Base-by-base conservation (phyloP, 2,888 invertebrate genomes). In the Tetragonula carbonaria region DNA sequence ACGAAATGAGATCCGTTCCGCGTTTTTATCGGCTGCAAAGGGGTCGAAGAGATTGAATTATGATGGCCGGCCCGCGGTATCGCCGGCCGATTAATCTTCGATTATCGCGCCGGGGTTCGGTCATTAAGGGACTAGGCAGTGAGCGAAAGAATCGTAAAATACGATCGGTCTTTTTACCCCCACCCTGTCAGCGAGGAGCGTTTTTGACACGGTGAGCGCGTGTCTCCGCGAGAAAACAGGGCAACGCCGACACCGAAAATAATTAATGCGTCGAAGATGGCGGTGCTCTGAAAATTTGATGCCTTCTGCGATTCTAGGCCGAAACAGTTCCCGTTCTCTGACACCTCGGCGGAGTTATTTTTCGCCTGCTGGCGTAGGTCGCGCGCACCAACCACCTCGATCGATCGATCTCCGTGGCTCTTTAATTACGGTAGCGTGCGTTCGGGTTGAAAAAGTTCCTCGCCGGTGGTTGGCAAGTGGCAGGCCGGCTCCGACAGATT, bases 71-170 rank as follows among this genome's bases (percentile, higher is more conserved):
- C 8, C 45, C n/a, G 67, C 62, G 66, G 62, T 80, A 83, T 80
- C 80, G 68, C 28, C 50, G 74, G 72, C 78, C 88, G 86, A 89
- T 88, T 87, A 87, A 89, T 89, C 87, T 89, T 86, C 86, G 86
- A 88, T 87, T 89, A 86, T 80, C 88, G 80, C 74, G 74, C 16
- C 71, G 83, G 74, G 75, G 80, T 83, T 80, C 71, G 85, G 84
- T 82, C 88, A 85, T 88, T 89, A 88, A 81, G 82, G 80, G 79
- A 76, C 79, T 73, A 57, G 53, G 14, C 74, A 62, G 81, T 71
- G 45, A 45, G 68, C 66, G 73, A 59, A 80, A 76, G 82, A 83
- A 86, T 84, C 74, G 81, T 85, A 78, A 86, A 85, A 83, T 78
- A 73, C 59, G 72, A 82, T 79, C 80, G 74, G 57, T 14, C 63